phyloP scores from a whole-genome alignment of 2,797 vertebrate genomes.

The Scolopax bukidnonensis region DNA sequence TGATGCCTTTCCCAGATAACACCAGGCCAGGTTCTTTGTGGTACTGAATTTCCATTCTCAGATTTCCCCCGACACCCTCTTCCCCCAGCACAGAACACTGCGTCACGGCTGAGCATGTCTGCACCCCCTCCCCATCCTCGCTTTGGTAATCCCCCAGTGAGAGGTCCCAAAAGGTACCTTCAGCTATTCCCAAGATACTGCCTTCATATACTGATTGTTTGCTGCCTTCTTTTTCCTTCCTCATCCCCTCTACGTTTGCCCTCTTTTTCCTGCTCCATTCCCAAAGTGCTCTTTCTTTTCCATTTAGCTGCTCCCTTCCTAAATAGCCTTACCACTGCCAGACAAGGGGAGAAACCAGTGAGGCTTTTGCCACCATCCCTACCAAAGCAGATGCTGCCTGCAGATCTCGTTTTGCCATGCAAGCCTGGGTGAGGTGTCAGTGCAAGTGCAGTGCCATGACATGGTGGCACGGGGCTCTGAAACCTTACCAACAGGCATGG shows the following conservation, averaged over 20 bases:
- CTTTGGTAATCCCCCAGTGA: fast-evolving
- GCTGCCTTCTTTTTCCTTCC: background rate
- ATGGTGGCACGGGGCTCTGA: background rate
- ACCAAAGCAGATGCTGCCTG: fast-evolving
- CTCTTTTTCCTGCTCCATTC: background rate
- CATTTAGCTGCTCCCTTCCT: background rate
- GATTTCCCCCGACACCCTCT: background rate
- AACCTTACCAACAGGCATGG: background rate
- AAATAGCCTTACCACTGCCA: background rate
- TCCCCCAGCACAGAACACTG: background rate
- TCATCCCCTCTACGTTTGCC: background rate
- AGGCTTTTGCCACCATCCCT: background rate
- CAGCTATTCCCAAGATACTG: background rate
- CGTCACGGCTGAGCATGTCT: too few species aligned
- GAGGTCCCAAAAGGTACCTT: background rate
- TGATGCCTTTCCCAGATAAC: background rate
- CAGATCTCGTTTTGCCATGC: background rate
- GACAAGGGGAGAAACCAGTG: background rate
- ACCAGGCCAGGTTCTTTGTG: background rate
- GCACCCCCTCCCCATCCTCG: fast-evolving
- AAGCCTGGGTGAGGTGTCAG: background rate
- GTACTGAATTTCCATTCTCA: background rate
- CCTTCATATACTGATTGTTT: background rate
- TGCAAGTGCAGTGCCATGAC: fast-evolving
- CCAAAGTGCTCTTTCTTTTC: background rate